These are phyloP conservation scores for Noturus placidus DNA, from an alignment of 2,113 vertebrate genomes.

Conservation along the genomic window DNA sequence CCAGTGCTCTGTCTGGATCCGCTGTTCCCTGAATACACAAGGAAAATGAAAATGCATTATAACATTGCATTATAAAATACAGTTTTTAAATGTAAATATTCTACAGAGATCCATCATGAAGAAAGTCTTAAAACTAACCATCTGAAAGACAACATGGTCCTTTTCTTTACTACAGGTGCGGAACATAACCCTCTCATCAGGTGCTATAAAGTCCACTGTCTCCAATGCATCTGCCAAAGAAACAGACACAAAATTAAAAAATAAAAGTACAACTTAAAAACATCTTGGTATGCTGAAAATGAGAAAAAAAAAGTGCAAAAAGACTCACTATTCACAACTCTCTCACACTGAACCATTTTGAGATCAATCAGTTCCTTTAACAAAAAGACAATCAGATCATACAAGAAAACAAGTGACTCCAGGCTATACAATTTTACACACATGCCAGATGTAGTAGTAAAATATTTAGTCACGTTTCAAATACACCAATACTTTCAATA, in stretches of 20 bases:
- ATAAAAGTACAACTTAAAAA: background rate
- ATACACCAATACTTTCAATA: background rate
- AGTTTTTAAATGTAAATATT: background rate
- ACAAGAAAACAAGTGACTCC: background rate
- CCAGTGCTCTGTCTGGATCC: conserved; percentile 86
- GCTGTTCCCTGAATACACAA: conserved; percentile 82
- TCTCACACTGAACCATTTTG: conserved; percentile 90
- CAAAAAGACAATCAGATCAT: conserved; percentile 15
- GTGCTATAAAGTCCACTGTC: conserved; percentile 91
- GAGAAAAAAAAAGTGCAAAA: background rate
- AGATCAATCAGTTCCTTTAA: conserved; percentile 93
- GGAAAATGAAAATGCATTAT: background rate
- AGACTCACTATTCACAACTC: conserved; percentile 85
- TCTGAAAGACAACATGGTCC: conserved; percentile 85
- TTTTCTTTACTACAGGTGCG: conserved; percentile 88
- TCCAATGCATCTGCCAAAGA: conserved; percentile 78
- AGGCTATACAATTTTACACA: background rate
- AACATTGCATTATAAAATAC: background rate
- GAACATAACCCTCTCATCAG: conserved; percentile 91
- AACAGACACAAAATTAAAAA: background rate
- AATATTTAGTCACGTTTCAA: background rate
- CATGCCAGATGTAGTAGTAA: background rate
- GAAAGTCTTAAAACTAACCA: conserved; percentile 74
- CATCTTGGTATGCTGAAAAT: background rate
- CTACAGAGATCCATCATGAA: background rate